These are phyloP conservation scores for Rallus limicola DNA, from an alignment of 2,113 vertebrate species.

Conservation along the genomic window DNA sequence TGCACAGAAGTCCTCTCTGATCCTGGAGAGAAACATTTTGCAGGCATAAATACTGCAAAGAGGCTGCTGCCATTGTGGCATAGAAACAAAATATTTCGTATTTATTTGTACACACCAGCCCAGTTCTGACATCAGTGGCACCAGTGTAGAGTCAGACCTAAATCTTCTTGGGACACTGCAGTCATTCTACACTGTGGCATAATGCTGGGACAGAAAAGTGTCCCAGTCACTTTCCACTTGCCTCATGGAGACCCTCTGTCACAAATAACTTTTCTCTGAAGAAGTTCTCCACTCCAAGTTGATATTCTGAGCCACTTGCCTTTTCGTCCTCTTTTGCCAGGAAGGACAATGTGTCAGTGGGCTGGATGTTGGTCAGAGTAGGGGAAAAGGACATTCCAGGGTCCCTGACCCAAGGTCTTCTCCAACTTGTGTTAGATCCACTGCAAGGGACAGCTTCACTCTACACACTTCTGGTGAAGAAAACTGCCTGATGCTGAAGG, in stretches of 20 bases:
- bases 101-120: constrained; percentile 24
- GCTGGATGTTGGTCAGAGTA: neutral
- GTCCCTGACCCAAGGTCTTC: neutral
- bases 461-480: neutral
- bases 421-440: neutral
- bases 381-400: neutral
- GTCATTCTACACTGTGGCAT: neutral
- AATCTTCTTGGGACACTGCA: neutral
- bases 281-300: neutral
- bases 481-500: neutral
- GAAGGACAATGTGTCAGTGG: neutral
- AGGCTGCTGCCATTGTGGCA: constrained; percentile 18
- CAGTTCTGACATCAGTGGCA: constrained; percentile 14
- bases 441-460: neutral
- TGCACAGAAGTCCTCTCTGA: constrained; percentile 30
- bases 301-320: neutral
- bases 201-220: neutral
- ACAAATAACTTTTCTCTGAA: neutral
- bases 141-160: neutral
- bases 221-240: constrained; percentile 10
- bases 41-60: constrained; percentile 5
- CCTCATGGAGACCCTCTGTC: neutral
- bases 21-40: neutral
- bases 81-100: constrained; percentile 11
- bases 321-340: too few relatives aligned